Base-by-base conservation (phyloP, 2,888 invertebrate genomes). In the Pandemis cinnamomeana region DNA sequence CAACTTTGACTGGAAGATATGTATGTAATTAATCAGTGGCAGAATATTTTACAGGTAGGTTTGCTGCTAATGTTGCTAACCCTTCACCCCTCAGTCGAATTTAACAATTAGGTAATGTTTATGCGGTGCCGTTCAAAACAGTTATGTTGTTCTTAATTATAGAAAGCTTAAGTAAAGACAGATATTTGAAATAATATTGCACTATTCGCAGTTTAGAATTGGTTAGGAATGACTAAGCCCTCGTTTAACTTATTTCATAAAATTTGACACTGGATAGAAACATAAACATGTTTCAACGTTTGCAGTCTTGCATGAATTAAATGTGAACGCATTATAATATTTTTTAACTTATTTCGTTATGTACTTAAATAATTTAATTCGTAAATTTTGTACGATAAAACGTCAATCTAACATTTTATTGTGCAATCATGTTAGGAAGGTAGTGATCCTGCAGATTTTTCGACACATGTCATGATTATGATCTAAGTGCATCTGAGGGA, bases 1-100 rank as follows among this genome's bases (percentile, higher is more conserved):
- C 91, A 90, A 90, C 91, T 87, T 86, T 89, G 87, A 90, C 89
- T 91, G 91, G 90, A 91, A 92, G 90, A 90, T 91, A 91, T 90
- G 89, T 90, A 77, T 75, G 76, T 72, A 76, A 84, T 85, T 83
- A 87, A 86, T 84, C 86, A 86, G 87, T 85, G 88, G 88, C 85
- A 85, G 83, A 85, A 83, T 83, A 83, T 82, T 82, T 82, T 86
- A 88, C 82, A 85, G 79, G 79, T 81, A 77, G 76, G 77, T 80
- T 83, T 85, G 86, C 85, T 85, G 84, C 84, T 82, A 58, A 58
- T 58, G 27, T 27, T 10, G 75, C 76, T 71, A 77, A 72, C 77
- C 80, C 77, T 75, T 76, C 71, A 77, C 79, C 80, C 76, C 80
- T 27, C 27, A 7, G 83, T 84, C 80, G 77, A 79, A 78, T 77